phyloP scores from a whole-genome alignment of 2,888 invertebrate species.

The Empis stercorea region DNA sequence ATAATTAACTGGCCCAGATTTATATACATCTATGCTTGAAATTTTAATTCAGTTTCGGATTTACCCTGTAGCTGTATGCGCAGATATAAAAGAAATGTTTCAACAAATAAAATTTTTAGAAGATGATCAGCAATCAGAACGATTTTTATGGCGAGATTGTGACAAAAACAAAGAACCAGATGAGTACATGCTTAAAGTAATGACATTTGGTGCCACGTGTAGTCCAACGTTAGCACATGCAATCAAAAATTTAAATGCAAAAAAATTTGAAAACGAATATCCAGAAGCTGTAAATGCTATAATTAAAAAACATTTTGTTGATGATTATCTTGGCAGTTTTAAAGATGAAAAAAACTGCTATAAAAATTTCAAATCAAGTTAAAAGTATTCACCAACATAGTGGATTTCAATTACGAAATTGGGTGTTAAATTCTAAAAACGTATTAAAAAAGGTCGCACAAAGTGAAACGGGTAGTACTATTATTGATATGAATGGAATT shows the following conservation, averaged over 20 bases:
- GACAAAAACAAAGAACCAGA: background rate
- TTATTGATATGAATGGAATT: too few species aligned
- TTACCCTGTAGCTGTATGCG: background rate
- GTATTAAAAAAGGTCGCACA: too few species aligned
- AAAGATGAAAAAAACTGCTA: background rate
- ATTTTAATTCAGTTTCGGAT: background rate
- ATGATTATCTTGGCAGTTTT: too few species aligned
- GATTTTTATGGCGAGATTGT: background rate
- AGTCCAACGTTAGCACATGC: background rate
- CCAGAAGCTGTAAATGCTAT: background rate
- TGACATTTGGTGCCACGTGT: background rate
- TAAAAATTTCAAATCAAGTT: background rate
- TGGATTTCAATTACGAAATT: background rate
- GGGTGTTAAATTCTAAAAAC: background rate
- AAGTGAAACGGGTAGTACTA: too few species aligned
- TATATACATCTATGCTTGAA: background rate
- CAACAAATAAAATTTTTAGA: background rate
- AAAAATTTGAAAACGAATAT: background rate
- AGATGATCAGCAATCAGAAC: background rate
- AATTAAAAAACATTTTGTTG: too few species aligned
- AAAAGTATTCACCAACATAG: background rate
- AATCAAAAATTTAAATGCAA: background rate
- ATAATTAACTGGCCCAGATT: background rate
- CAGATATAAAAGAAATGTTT: background rate
- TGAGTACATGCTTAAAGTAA: background rate